Evolutionary conservation across 2,888 invertebrate species (phyloP), one percentile per base, ranked within the genome.

Genomic region (Rosalia funebris): DNA sequence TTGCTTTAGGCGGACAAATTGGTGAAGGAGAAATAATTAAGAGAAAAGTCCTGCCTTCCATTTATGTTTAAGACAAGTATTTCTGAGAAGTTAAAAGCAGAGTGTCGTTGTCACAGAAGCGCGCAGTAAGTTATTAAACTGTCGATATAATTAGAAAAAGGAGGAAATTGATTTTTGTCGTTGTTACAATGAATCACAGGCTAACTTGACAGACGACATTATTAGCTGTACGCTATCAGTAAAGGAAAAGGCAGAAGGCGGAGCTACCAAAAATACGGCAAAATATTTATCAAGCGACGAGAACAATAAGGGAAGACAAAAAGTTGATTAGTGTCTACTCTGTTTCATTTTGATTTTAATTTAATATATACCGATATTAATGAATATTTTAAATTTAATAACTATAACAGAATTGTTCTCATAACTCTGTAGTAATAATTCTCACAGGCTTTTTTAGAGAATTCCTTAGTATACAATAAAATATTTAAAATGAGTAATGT

Each of bases 91-190:
- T 46, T 45, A 45, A 44, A 45, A 39, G 45, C 20, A 44, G 31
- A 50, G 37, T 57, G 53, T 48, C 53, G 57, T 48, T 50, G 53
- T 42, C 54, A 56, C 48, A 53, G 31, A 25, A 25, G 15, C 17
- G 37, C 47, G 47, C 25, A 41, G 41, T 53, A 14, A 62, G 55
- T 60, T 60, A 63, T 63, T 56, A 54, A 63, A 46, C 60, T 60
- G 59, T 60, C 57, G 48, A 59, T 60, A 52, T 63, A 63, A 63
- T 63, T 60, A 63, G 50, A 63, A 54, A 60, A 57, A 48, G 48
- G 37, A 55, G 48, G 48, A 56, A 63, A 63, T 57, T 57, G 57
- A 53, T 63, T 63, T 59, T 42, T 42, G 45, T 48, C 50, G 41
- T 44, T 42, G 44, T 4, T 41, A 50, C 48, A 62, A 55, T 58